Base-by-base conservation (phyloP, 2,113 vertebrate species). In the Hyaena hyaena region DNA sequence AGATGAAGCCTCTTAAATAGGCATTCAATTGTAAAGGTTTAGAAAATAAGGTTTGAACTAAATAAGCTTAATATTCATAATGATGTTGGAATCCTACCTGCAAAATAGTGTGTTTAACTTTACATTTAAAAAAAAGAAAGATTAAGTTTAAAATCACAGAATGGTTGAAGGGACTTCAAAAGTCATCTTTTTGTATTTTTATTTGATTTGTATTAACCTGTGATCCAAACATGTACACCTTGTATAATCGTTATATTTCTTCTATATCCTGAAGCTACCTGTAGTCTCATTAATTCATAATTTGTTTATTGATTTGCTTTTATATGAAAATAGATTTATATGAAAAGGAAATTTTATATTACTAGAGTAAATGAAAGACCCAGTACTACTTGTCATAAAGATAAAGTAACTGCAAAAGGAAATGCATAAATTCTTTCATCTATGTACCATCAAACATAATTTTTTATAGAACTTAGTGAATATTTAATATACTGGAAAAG, bases 221-320 rank as follows among this genome's bases (percentile, higher is more conserved):
- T 90, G 28, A 43, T 48, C 5, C 21, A 92, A 88, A 76, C 1
- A 31, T 31, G 1, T 50, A 82, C 14, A 55, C 84, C 12, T 88
- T 93, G 11, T 28, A n/a, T 68, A 80, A 65, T 61, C 6, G 48
- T 76, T 26, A 43, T 26, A 84, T 65, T 80, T 93, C 88, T 91
- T 15, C 43, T 55, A 15, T 84, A 45, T 23, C 21, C 39, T 90
- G 7, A 93, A n/a, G 31, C 23, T 93, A 82, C 5, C 23, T 77
- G 0, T 11, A 73, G 21, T 81, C 39, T 92, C 74, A 85, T 4
- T 26, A 88, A 80, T 68, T 79, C 23, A 79, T 93, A 94, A 90
- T 76, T 87, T 95, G 55, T 74, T 83, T n/a, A 94, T 61, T 88
- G 33, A 21, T 79, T 81, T 87, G 23, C 24, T 26, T 97, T 88